Base-by-base conservation (phyloP, 2,888 invertebrate species). In the Caenorhabditis virilis region DNA sequence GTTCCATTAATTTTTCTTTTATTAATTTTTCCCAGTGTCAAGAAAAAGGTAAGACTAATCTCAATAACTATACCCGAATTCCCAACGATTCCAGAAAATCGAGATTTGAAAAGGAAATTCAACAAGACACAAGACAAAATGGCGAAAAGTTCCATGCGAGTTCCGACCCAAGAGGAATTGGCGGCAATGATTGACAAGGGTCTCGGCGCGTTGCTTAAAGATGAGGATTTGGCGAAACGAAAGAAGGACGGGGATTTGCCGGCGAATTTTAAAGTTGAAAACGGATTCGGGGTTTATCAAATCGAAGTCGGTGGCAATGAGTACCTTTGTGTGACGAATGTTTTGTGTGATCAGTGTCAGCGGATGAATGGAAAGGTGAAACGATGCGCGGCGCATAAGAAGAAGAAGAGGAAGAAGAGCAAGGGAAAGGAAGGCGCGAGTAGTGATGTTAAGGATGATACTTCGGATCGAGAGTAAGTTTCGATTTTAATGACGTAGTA, bases 391-490 rank as follows among this genome's bases (percentile, higher is more conserved):
- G 16, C 26, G 22, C 65, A 65, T 27, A 65, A 65, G 48, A 55
- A 23, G 36, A 65, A 65, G 39, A 41, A 47, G 39, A 47, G 38
- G 52, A 38, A n/a, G 20, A 53, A 13, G 25, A 45, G 38, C 18
- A 53, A 36, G 36, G 25, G 23, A 5, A 20, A 6, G 3, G n/a
- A n/a, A n/a, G n/a, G n/a, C n/a, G n/a, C n/a, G n/a, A n/a, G n/a
- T n/a, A n/a, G n/a, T n/a, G n/a, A 65, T 25, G 47, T 57, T 27
- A 46, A 46, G 9, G 64, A 64, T 46, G 64, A 64, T 27, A 36
- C 42, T n/a, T 58, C 58, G 27, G 64, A 64, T 46, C 30, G 64
- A 45, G 64, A 64, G 57, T 47, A 22, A 35, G n/a, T 43, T 30
- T 20, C 38, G n/a, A 5, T 20, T 2, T 23, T 5, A 42, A 26